Conservation (phyloP, 2,113 vertebrate genomes). For the Muntiacus muntjak region DNA sequence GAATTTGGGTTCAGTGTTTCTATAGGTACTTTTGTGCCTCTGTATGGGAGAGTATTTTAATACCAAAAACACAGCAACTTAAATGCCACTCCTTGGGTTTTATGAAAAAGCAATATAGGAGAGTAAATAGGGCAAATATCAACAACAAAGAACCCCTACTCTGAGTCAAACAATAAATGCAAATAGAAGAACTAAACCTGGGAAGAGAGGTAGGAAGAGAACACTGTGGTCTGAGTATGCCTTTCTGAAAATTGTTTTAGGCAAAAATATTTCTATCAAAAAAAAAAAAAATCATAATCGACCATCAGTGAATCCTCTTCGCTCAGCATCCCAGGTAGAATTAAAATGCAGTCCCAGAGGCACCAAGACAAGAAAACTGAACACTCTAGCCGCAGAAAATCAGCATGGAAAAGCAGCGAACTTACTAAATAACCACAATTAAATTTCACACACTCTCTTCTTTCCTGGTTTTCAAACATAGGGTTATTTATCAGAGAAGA, state of each 20-base stretch:
- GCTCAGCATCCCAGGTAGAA: slow-evolving; percentile 72
- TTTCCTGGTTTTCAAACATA: slow-evolving; percentile 50
- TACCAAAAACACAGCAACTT: slow-evolving; percentile 94
- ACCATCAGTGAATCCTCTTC: slow-evolving; percentile 71
- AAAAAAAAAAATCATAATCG: slow-evolving; percentile 57
- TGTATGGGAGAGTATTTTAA: slow-evolving; percentile 91
- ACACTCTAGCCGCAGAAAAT: slow-evolving; percentile 64
- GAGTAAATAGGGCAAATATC: slow-evolving; percentile 99
- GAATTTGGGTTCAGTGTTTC: slow-evolving; percentile 87
- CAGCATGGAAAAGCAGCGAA: slow-evolving; percentile 66
- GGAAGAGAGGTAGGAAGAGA: slow-evolving; percentile 32
- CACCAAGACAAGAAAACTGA: slow-evolving; percentile 19
- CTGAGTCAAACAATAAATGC: slow-evolving; percentile 89
- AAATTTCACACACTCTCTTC: slow-evolving; percentile 72
- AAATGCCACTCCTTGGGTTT: slow-evolving; percentile 95
- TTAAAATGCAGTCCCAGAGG: slow-evolving; percentile 72
- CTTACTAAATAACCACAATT: slow-evolving; percentile 81
- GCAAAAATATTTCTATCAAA: slow-evolving; percentile 69
- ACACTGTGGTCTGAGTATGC: slow-evolving; percentile 33
- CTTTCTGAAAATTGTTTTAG: slow-evolving; percentile 65
- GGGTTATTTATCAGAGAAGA: slow-evolving; percentile 57
- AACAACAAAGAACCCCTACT: slow-evolving; percentile 90
- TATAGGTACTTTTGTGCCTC: slow-evolving; percentile 87
- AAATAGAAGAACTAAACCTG: slow-evolving; percentile 78
- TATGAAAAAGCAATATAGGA: slow-evolving; percentile 95